phyloP scores from a whole-genome alignment of 2,888 invertebrate species.

The Megamerina dolium region DNA sequence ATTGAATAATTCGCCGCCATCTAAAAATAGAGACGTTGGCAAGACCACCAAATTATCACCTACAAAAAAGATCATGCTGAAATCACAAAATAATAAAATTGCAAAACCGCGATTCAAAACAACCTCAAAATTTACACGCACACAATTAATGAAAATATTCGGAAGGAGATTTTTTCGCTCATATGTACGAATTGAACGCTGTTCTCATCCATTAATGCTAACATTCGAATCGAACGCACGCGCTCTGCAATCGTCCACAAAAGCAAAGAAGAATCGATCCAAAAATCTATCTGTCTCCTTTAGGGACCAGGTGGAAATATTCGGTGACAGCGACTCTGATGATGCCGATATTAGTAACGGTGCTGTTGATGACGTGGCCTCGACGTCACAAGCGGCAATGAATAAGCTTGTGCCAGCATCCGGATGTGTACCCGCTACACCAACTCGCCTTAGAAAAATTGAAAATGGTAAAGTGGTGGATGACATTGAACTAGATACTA shows the following conservation, averaged over 20 bases:
- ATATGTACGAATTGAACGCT: slow-evolving; percentile 23
- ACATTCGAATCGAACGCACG: slow-evolving; percentile 25
- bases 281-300: slow-evolving; percentile 38
- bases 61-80: not conserved
- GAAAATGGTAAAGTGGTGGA: slow-evolving; percentile 28
- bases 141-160: slow-evolving; percentile 21
- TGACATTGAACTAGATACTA: slow-evolving; percentile 23
- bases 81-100: too few species aligned
- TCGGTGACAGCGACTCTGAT: slow-evolving; percentile 25
- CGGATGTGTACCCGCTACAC: slow-evolving; percentile 12
- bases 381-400: slow-evolving; percentile 4
- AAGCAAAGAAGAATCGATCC: slow-evolving; percentile 19
- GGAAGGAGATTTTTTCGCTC: slow-evolving; percentile 24
- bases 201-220: slow-evolving; percentile 24
- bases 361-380: slow-evolving; percentile 11
- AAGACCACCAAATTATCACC: not conserved
- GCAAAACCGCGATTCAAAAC: too few species aligned
- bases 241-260: slow-evolving; percentile 10
- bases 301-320: slow-evolving; percentile 38
- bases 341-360: too few species aligned
- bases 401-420: not conserved
- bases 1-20: too few species aligned
- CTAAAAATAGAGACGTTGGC: too few species aligned
- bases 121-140: slow-evolving; percentile 25
- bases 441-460: slow-evolving; percentile 25